Evolutionary conservation across 2,888 invertebrate species (phyloP).

Genomic region (Drosophila bunnanda): DNA sequence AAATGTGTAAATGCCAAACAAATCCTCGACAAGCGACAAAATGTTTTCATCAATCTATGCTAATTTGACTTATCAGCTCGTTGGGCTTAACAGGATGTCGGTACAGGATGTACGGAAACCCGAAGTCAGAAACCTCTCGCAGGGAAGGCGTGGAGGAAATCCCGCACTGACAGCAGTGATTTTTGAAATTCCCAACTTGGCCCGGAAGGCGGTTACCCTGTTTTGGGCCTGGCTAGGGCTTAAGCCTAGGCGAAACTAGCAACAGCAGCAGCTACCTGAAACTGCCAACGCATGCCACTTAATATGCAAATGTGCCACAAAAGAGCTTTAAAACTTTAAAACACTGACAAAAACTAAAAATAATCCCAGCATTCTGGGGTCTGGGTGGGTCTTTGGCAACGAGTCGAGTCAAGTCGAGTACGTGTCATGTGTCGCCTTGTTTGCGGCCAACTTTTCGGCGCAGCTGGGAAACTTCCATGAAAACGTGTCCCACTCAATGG

Average conservation of each 20-base stretch:
- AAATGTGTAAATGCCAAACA: conserved; percentile 51
- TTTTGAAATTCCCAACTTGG: conserved; percentile 67
- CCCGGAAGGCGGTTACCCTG: conserved; percentile 52
- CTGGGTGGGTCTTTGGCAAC: conserved; percentile 9
- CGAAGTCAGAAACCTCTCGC: conserved; percentile 35
- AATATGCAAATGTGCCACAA: conserved; percentile 80
- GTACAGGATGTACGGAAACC: conserved; percentile 22
- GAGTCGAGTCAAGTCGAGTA: conserved; percentile 63
- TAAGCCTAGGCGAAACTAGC: conserved; percentile 76
- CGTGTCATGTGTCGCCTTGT: conserved; percentile 77
- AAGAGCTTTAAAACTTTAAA: conserved; percentile 80
- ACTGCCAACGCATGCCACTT: conserved; percentile 73
- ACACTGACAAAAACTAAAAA: conserved; percentile 72
- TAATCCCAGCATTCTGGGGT: conserved; percentile 57
- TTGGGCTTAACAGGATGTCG: conserved; percentile 46
- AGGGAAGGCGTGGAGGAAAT: conserved; percentile 22
- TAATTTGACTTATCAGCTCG: conserved; percentile 70
- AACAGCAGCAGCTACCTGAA: conserved; percentile 45
- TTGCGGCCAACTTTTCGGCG: conserved; percentile 74
- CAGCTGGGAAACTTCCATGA: conserved; percentile 63
- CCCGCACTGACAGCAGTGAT: conserved; percentile 42
- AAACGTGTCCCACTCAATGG: conserved; percentile 77
- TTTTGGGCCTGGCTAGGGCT: conserved; percentile 51
- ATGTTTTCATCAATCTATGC: conserved; percentile 54
- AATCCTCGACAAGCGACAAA: conserved; percentile 49